Conservation (phyloP, 2,113 vertebrate genomes). For the Empidonax alnorum region DNA sequence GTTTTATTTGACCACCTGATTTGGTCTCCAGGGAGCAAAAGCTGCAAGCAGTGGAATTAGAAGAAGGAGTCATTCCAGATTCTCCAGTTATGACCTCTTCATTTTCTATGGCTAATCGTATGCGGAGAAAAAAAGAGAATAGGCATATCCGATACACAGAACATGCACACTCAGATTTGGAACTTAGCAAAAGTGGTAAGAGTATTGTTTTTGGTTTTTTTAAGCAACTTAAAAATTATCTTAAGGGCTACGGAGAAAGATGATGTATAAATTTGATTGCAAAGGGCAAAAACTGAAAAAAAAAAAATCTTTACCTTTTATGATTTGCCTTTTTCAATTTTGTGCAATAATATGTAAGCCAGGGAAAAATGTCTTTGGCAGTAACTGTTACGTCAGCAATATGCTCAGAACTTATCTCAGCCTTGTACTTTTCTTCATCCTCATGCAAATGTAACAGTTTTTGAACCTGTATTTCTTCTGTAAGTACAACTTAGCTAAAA, state of each 20-base stretch:
- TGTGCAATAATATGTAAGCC: neutral
- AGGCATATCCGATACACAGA: conserved; percentile 84
- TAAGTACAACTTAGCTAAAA: neutral
- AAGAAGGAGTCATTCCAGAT: conserved; percentile 89
- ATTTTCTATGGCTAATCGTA: conserved; percentile 79
- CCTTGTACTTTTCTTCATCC: neutral
- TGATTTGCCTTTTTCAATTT: neutral
- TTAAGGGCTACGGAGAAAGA: neutral
- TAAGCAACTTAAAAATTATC: neutral
- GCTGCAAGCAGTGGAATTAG: conserved; percentile 62
- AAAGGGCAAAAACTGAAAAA: neutral
- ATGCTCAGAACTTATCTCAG: neutral
- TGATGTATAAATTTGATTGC: neutral
- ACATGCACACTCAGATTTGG: conserved; percentile 54
- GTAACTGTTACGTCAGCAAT: neutral
- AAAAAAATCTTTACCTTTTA: neutral
- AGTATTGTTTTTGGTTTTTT: neutral
- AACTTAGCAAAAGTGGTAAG: conserved; percentile 64
- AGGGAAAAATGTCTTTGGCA: neutral
- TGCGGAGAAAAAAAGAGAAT: conserved; percentile 83
- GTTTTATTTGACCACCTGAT: neutral
- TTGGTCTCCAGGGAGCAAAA: conserved; percentile 61
- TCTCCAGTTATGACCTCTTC: conserved; percentile 83
- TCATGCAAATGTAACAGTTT: neutral
- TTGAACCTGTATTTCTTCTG: neutral